Percentiles rank a stretch among this genome's conserved stretches.
Evolutionary conservation across 2,113 vertebrate species (phyloP).

Genomic region (Uria aalge): DNA sequence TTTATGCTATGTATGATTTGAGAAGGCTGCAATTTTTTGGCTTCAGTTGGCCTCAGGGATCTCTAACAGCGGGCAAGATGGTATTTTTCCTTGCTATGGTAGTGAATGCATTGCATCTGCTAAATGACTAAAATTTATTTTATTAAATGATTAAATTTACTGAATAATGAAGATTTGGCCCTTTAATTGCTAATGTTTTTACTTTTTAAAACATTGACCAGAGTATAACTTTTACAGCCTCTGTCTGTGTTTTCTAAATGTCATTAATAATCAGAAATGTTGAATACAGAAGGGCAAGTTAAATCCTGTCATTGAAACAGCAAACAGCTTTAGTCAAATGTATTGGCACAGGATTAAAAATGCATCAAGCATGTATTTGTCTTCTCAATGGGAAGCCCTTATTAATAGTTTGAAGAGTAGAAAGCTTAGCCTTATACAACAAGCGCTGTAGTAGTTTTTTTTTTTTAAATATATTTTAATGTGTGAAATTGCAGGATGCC

Average conservation of each 20-base stretch:
- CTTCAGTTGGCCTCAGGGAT: neutral
- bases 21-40: neutral
- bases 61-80: neutral
- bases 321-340: conserved; percentile 86
- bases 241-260: conserved; percentile 71
- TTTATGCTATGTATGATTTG: neutral
- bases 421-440: conserved; percentile 79
- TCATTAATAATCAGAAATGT: conserved; percentile 76
- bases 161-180: neutral
- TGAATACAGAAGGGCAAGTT: conserved; percentile 78
- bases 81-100: neutral
- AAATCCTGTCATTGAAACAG: conserved; percentile 85
- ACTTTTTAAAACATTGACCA: neutral
- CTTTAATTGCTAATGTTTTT: neutral
- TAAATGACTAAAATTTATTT: neutral
- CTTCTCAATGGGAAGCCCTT: conserved; percentile 83
- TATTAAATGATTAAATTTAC: neutral
- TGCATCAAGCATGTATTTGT: conserved; percentile 84
- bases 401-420: conserved; percentile 84
- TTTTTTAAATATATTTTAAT: conserved; percentile 78
- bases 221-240: conserved; percentile 54
- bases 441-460: conserved; percentile 57
- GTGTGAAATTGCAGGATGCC: conserved; percentile 82
- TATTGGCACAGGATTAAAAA: conserved; percentile 87
- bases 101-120: neutral